Evolutionary conservation across 2,888 invertebrate species (phyloP).

Genomic region (Noctua janthina): DNA sequence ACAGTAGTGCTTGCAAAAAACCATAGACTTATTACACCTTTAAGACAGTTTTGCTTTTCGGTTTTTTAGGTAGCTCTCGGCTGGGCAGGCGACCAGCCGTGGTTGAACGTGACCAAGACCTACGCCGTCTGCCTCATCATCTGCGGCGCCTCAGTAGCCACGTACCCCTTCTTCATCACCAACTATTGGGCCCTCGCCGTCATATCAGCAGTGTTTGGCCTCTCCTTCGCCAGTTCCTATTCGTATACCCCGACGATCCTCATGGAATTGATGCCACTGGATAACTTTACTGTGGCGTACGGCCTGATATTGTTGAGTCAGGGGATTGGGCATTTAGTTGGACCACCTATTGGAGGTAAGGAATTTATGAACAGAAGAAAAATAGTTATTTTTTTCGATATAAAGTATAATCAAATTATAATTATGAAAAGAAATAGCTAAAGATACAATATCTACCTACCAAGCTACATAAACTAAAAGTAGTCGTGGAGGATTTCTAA

Average conservation of each 20-base stretch:
- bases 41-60: neutral
- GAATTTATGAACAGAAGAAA: neutral
- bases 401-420: neutral
- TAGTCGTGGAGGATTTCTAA: no score
- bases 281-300: constrained; percentile 97
- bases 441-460: neutral
- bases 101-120: constrained; percentile 95
- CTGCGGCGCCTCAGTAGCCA: constrained; percentile 91
- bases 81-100: constrained; percentile 96
- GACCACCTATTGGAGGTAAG: constrained; percentile 97
- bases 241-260: constrained; percentile 97
- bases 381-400: neutral
- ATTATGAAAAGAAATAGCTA: neutral
- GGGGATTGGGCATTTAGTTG: constrained; percentile 97
- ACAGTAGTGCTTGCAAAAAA: no score
- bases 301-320: constrained; percentile 96
- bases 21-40: neutral
- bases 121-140: constrained; percentile 94
- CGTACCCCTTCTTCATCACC: constrained; percentile 90
- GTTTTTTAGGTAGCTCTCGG: constrained; percentile 93
- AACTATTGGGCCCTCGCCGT: constrained; percentile 86
- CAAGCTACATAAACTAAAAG: neutral
- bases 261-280: constrained; percentile 96
- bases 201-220: constrained; percentile 93
- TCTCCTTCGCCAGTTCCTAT: constrained; percentile 97